Percentiles rank a stretch among this genome's conserved stretches.
These are phyloP conservation scores for Sparidentex hasta DNA, from an alignment of 2,797 vertebrate species.

Conservation along the genomic window DNA sequence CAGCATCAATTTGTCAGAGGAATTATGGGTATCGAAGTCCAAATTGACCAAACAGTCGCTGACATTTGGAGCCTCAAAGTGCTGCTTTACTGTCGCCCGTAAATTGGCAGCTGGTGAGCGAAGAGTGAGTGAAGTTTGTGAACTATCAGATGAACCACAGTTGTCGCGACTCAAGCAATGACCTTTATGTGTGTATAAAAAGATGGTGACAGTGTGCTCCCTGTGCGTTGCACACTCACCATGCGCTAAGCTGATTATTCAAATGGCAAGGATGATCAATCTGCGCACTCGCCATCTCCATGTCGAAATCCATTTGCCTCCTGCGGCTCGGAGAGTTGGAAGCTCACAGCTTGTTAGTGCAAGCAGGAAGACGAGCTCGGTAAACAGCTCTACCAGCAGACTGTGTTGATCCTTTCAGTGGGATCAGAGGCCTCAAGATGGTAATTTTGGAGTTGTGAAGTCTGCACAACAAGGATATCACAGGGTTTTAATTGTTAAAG, in stretches of 20 bases:
- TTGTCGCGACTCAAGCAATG: not conserved
- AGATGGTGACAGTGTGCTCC: constrained; percentile 23
- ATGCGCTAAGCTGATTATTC: constrained; percentile 62
- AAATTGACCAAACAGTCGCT: constrained; percentile 16
- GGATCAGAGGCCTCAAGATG: constrained; percentile 27
- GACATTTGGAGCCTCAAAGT: constrained; percentile 27
- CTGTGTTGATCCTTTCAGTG: constrained; percentile 29
- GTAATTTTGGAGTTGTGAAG: constrained; percentile 24
- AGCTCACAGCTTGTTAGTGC: constrained; percentile 37
- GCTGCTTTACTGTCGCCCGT: not conserved
- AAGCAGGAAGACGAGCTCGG: not conserved
- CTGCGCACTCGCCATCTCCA: constrained; percentile 30
- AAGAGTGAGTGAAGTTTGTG: constrained; percentile 34
- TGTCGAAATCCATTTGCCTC: constrained; percentile 52
- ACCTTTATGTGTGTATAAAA: constrained; percentile 57
- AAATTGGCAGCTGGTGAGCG: constrained; percentile 20
- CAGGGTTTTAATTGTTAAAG: constrained; percentile 51
- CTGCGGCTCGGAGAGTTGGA: constrained; percentile 31
- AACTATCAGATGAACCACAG: constrained; percentile 17
- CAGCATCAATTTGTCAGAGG: not conserved
- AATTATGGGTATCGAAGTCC: constrained; percentile 31
- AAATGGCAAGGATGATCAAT: constrained; percentile 67
- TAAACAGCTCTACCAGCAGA: constrained; percentile 24
- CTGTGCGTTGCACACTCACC: constrained; percentile 24
- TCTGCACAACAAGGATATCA: constrained; percentile 31